These are phyloP conservation scores for Adela reaumurella DNA, from an alignment of 2,888 invertebrate genomes.

Conservation along the genomic window DNA sequence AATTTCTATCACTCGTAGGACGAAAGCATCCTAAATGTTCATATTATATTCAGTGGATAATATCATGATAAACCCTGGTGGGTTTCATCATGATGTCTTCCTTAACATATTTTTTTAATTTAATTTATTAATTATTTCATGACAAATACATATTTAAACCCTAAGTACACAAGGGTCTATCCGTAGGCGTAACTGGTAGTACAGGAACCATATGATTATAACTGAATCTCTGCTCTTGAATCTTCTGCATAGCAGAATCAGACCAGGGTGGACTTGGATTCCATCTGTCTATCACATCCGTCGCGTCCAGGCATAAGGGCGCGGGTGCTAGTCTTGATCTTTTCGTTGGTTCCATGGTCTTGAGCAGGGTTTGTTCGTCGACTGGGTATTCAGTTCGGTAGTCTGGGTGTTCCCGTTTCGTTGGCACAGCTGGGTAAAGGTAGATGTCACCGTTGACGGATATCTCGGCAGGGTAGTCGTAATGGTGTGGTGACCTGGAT, in stretches of 20 bases:
- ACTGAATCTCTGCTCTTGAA: constrained; percentile 76
- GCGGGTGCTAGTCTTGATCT: constrained; percentile 34
- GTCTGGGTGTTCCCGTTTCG: constrained; percentile 44
- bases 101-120: no score
- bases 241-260: constrained; percentile 74
- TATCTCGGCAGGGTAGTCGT: constrained; percentile 37
- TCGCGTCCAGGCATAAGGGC: constrained; percentile 35
- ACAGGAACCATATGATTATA: constrained; percentile 76
- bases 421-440: constrained; percentile 33
- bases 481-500: constrained; percentile 48
- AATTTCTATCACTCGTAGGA: no score
- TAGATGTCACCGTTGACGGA: constrained; percentile 42
- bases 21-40: no score
- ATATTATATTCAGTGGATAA: no score
- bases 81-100: no score
- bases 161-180: constrained; percentile 53
- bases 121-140: no score
- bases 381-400: constrained; percentile 28
- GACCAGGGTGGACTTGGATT: constrained; percentile 86
- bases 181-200: constrained; percentile 71
- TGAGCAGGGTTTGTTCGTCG: background rate
- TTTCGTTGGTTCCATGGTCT: constrained; percentile 32
- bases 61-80: no score
- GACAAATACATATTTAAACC: no score
- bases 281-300: constrained; percentile 80